These are phyloP conservation scores for Chelidonichthys spinosus DNA, from an alignment of 2,797 vertebrate genomes.

Conservation along the genomic window DNA sequence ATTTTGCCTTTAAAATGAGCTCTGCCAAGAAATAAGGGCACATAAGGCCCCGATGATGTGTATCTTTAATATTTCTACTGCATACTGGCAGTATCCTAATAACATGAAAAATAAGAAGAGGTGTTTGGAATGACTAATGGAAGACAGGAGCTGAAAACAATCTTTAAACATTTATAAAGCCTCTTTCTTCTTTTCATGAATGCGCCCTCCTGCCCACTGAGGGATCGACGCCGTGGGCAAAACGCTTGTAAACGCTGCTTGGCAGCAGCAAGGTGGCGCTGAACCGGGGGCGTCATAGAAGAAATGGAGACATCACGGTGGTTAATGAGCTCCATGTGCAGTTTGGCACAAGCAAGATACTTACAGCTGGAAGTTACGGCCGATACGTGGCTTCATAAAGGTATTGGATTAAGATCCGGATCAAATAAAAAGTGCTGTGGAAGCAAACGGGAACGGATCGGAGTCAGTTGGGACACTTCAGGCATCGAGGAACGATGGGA, in stretches of 20 bases:
- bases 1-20: constrained; percentile 53
- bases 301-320: constrained; percentile 41
- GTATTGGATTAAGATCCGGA: constrained; percentile 11
- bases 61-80: constrained; percentile 53
- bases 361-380: constrained; percentile 33
- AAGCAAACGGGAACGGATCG: constrained; percentile 18
- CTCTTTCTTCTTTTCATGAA: constrained; percentile 31
- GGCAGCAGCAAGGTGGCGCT: constrained; percentile 13
- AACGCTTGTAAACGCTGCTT: constrained; percentile 28
- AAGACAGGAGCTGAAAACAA: constrained; percentile 41
- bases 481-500: constrained; percentile 39
- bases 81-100: constrained; percentile 32
- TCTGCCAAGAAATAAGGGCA: constrained; percentile 29
- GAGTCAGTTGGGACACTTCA: constrained; percentile 26
- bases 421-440: constrained; percentile 2
- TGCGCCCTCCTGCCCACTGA: not conserved
- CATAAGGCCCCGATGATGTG: constrained; percentile 18
- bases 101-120: constrained; percentile 38
- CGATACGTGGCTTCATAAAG: constrained; percentile 26
- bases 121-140: constrained; percentile 39
- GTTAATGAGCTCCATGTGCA: constrained; percentile 55
- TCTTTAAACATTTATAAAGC: constrained; percentile 39
- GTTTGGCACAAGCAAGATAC: constrained; percentile 25
- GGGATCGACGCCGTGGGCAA: constrained; percentile 9
- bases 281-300: constrained; percentile 7